Percentiles rank a stretch among this genome's conserved stretches.
Evolutionary conservation across 2,797 vertebrate species (phyloP).

Genomic region (Crenichthys baileyi): DNA sequence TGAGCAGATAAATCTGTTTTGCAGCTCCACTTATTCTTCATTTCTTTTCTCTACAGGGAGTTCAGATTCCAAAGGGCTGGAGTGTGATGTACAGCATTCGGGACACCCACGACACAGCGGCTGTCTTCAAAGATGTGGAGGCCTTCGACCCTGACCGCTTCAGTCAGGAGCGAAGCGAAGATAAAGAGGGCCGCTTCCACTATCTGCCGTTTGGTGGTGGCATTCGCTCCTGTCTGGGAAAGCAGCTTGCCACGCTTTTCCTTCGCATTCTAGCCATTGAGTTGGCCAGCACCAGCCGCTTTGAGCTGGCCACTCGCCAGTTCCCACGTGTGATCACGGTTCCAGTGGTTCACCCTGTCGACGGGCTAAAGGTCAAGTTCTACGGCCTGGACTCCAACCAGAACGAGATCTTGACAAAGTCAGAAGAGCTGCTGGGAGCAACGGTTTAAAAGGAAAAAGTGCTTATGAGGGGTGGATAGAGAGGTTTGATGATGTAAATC

Average conservation of each 20-base stretch:
- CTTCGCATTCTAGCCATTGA: conserved; percentile 93
- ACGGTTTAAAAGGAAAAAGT: conserved; percentile 80
- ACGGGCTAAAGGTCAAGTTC: conserved; percentile 95
- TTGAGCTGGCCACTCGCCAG: conserved; percentile 92
- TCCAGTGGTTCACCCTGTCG: conserved; percentile 93
- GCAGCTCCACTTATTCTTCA: neutral
- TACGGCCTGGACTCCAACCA: conserved; percentile 98
- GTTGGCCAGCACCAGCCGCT: conserved; percentile 92
- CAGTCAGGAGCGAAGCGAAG: conserved; percentile 89
- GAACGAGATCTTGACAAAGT: conserved; percentile 95
- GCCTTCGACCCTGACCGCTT: conserved; percentile 96
- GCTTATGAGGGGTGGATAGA: conserved; percentile 5
- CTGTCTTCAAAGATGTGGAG: conserved; percentile 92
- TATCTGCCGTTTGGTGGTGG: conserved; percentile 96
- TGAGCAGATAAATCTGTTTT: no score
- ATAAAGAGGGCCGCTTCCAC: conserved; percentile 95
- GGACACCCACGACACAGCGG: conserved; percentile 95
- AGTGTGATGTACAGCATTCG: conserved; percentile 99
- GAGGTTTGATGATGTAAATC: conserved; percentile 48
- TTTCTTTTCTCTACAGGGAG: conserved; percentile 81
- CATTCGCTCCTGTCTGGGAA: conserved; percentile 94
- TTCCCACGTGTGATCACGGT: conserved; percentile 92
- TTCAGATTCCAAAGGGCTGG: conserved; percentile 98
- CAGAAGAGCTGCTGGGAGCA: conserved; percentile 91
- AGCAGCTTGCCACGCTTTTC: conserved; percentile 95